These are phyloP conservation scores for Silurus meridionalis DNA, from an alignment of 2,113 vertebrate species.

Conservation along the genomic window DNA sequence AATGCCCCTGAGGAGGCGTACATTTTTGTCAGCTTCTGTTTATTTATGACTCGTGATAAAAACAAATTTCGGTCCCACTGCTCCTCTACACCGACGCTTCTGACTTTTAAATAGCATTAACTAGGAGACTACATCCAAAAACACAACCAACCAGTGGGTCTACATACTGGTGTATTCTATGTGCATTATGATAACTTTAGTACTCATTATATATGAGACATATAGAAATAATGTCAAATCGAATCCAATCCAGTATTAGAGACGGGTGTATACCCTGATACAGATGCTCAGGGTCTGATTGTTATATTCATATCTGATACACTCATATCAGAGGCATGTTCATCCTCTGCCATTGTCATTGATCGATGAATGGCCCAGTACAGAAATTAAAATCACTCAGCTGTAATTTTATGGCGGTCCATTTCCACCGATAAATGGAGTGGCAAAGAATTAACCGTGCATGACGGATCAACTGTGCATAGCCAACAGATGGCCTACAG, in stretches of 20 bases:
- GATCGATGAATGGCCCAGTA: neutral
- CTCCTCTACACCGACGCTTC: neutral
- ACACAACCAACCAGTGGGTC: neutral
- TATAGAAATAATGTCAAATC: neutral
- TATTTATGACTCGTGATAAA: neutral
- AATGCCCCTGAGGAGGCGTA: neutral
- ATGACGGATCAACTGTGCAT: neutral
- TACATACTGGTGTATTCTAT: neutral
- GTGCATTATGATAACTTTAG: no score
- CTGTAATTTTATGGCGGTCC: neutral
- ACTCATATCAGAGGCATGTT: neutral
- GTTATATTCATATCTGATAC: neutral
- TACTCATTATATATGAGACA: no score
- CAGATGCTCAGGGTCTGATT: neutral
- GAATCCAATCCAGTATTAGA: neutral
- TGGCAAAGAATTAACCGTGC: neutral
- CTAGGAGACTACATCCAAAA: neutral
- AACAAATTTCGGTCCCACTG: neutral
- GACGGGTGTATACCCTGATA: neutral
- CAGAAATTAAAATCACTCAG: neutral
- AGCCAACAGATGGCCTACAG: neutral
- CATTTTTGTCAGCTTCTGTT: neutral
- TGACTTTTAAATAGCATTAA: neutral
- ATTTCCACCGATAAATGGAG: neutral
- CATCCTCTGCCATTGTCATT: neutral